phyloP scores from a whole-genome alignment of 2,113 vertebrate species.

The Colaptes auratus region DNA sequence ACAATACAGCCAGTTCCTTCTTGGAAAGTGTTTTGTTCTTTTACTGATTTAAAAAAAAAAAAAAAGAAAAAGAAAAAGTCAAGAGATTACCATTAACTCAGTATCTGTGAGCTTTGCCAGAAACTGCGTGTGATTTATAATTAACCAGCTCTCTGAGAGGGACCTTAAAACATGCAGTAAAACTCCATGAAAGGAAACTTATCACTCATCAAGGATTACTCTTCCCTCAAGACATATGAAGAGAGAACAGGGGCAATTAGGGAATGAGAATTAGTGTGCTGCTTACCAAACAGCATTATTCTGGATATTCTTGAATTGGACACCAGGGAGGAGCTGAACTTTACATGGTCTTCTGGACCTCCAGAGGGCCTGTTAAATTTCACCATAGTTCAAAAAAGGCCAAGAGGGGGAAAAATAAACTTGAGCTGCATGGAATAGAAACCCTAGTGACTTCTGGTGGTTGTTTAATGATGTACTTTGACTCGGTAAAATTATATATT shows the following conservation, averaged over 20 bases:
- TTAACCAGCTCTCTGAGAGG: conserved; percentile 17
- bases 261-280: background rate
- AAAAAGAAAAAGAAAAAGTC: background rate
- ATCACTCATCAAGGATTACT: conserved; percentile 12
- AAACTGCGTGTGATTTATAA: conserved; percentile 40
- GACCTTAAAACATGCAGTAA: conserved; percentile 34
- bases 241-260: conserved; percentile 11
- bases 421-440: conserved; percentile 29
- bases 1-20: background rate
- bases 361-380: conserved; percentile 59
- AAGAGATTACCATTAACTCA: background rate
- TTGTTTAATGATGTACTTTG: conserved; percentile 10
- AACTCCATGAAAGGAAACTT: background rate
- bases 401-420: conserved; percentile 7
- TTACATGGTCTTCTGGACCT: conserved; percentile 10
- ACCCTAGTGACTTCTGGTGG: background rate
- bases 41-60: background rate
- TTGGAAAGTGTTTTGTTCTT: background rate
- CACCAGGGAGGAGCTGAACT: conserved; percentile 16
- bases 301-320: conserved; percentile 20
- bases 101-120: conserved; percentile 20
- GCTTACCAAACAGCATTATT: conserved; percentile 20
- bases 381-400: conserved; percentile 10
- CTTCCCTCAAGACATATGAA: background rate
- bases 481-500: background rate